Base-by-base conservation (phyloP, 2,797 vertebrate genomes). In the Melanotaenia boesemani region DNA sequence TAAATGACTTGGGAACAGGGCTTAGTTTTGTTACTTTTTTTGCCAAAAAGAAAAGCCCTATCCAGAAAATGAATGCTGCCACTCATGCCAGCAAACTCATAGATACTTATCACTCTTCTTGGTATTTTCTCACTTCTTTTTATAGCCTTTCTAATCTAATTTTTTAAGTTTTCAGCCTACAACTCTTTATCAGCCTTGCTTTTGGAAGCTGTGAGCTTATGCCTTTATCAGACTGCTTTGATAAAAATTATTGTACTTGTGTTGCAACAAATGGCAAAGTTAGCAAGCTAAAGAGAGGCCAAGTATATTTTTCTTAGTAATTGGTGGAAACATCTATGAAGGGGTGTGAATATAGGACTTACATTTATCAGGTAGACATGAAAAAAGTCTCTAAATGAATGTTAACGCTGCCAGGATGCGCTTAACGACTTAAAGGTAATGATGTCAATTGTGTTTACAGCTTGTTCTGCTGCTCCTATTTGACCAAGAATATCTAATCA, bases 391-490 rank as follows among this genome's bases (percentile, higher is more conserved):
- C 34, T 7, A 67, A 46, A 73, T 74, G 24, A 68, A 70, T 67
- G 64, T n/a, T 59, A 44, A 70, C 68, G 28, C 32, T 48, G 37
- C 46, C 48, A 39, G 63, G n/a, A 63, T 56, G 65, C 62, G n/a
- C 11, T 36, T 50, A 44, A 67, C 18, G 72, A 66, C 54, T 76
- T 76, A 70, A 61, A 73, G 60, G 15, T 62, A 48, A 65, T 67
- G 58, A 72, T 73, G 50, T 68, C 62, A 63, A 75, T 67, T 74
- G 60, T 79, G 73, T 81, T 87, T 67, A 70, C 44, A 65, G 44
- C 50, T 70, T 72, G 36, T 69, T 66, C 41, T 12, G 28, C 34
- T 67, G 50, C 13, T 18, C 24, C 36, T 20, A 30, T 63, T 72
- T 71, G 50, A 37, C n/a, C 9, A 37, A 60, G 41, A 56, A 66